Evolutionary conservation across 2,888 invertebrate genomes (phyloP), one percentile per base, ranked within the genome.

Genomic region (Hedychridium roseum): DNA sequence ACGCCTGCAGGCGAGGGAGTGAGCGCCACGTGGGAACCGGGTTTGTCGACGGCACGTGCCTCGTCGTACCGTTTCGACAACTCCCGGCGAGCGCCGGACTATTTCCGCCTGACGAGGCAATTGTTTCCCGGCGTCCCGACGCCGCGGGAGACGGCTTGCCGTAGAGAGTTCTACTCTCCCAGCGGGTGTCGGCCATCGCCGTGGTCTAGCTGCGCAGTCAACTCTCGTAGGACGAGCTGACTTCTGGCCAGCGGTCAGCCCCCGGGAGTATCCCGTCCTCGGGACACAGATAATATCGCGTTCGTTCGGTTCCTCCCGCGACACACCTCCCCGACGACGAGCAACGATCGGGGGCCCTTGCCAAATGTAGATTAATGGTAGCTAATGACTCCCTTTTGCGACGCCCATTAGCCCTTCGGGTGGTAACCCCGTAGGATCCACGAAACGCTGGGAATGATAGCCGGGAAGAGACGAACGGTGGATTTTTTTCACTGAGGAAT

Each of bases 41-140:
- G 45, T n/a, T n/a, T n/a, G n/a, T n/a, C 39, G 52, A 57, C 60
- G 69, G 71, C 72, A 70, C 70, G 74, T 66, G 72, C 65, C 73
- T 58, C 54, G 17, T 28, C 34, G 66, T 56, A 52, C 60, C 59
- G 60, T 40, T 56, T 57, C 51, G 57, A 54, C 61, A 64, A 66
- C 71, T 73, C 71, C 68, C 54, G 69, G 66, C 58, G 69, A 48
- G 66, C 59, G 54, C 36, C 62, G 68, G 64, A 70, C 74, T 69
- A 73, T 76, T 75, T 75, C 74, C 76, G 70, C 73, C 60, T 70
- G 67, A 64, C 65, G 66, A 59, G 69, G 62, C 73, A 72, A 73
- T 72, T 66, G 68, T 69, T 68, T 71, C 43, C 60, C 55, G 49
- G 51, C 54, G 51, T 62, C 59, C 43, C 54, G 59, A 56, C 73